Evolutionary conservation across 2,888 invertebrate genomes (phyloP).

Genomic region (Sclerodermus sp.): DNA sequence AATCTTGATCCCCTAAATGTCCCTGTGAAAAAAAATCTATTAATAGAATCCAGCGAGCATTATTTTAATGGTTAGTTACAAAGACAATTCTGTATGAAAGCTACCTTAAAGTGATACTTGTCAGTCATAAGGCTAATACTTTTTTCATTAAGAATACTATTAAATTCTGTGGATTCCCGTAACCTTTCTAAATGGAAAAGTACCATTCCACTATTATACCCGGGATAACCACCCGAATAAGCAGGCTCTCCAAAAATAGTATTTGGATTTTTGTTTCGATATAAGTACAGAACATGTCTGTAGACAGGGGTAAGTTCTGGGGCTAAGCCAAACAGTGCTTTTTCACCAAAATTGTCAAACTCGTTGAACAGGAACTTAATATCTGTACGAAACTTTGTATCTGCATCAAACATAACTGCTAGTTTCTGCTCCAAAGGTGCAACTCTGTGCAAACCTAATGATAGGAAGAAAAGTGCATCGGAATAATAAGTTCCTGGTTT

Average conservation of each 20-base stretch:
- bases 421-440: constrained; percentile 64
- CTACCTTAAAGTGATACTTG: constrained; percentile 66
- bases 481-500: constrained; percentile 75
- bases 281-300: constrained; percentile 71
- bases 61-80: too few species aligned
- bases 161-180: constrained; percentile 65
- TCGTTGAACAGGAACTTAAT: constrained; percentile 67
- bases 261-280: constrained; percentile 66
- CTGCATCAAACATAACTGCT: constrained; percentile 76
- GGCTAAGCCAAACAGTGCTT: constrained; percentile 71
- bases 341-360: constrained; percentile 67
- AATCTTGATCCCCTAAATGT: constrained; percentile 83
- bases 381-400: constrained; percentile 73
- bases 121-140: constrained; percentile 62
- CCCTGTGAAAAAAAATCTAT: constrained; percentile 55
- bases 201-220: constrained; percentile 80
- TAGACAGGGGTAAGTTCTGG: constrained; percentile 80
- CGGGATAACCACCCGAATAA: constrained; percentile 66
- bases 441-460: constrained; percentile 72
- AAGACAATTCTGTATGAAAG: too few species aligned
- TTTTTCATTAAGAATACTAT: constrained; percentile 61
- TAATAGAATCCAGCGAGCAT: background rate
- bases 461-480: constrained; percentile 77
- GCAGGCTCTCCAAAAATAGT: constrained; percentile 64
- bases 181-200: constrained; percentile 70